phyloP scores from a whole-genome alignment of 2,797 vertebrate species.

The Saguinus oedipus region DNA sequence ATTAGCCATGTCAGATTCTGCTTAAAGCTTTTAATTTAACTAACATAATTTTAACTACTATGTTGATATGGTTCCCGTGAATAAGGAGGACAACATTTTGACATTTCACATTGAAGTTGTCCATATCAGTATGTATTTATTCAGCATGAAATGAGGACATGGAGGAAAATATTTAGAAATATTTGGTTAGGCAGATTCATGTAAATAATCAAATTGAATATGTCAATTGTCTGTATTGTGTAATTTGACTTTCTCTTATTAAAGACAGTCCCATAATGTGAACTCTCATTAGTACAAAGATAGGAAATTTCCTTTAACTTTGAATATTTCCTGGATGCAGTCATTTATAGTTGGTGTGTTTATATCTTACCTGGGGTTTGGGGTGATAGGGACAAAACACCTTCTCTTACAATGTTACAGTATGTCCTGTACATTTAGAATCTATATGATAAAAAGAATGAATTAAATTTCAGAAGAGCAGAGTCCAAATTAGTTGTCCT shows the following conservation, averaged over 20 bases:
- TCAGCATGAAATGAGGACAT: background rate
- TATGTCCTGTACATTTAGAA: background rate
- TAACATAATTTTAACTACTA: background rate
- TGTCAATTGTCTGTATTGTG: background rate
- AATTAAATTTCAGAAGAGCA: background rate
- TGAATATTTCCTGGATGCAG: background rate
- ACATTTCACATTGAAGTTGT: conserved; percentile 1
- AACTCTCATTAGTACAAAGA: background rate
- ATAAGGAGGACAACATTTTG: conserved; percentile 3
- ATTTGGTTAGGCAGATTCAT: background rate
- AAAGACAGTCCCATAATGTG: background rate
- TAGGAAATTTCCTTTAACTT: background rate
- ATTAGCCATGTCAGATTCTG: background rate
- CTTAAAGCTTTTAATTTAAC: conserved; percentile 34
- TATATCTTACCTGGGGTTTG: background rate
- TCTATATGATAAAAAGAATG: background rate
- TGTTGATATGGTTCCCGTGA: background rate
- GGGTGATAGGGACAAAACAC: background rate
- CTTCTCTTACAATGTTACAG: background rate
- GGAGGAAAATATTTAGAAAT: background rate
- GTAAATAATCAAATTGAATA: background rate
- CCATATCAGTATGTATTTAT: background rate
- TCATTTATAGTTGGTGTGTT: background rate
- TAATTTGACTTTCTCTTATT: background rate
- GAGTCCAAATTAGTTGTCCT: background rate